A percentile compares a stretch with the other conserved stretches of the same genome.
Conservation (phyloP, 2,113 vertebrate species). For the Cacatua alba region DNA sequence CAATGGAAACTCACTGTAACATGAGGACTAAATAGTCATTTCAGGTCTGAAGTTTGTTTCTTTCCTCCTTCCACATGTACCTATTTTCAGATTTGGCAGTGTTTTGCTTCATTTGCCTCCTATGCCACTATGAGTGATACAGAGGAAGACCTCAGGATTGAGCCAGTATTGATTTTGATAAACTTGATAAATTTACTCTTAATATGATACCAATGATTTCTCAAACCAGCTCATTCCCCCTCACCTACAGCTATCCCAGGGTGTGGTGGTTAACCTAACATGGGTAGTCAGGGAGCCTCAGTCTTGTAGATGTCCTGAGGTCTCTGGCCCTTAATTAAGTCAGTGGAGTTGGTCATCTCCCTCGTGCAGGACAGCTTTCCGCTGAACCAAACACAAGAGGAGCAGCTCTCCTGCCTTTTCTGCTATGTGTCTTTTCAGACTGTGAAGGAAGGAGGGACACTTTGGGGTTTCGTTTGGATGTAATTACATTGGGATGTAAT, state of each 20-base stretch:
- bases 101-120: neutral
- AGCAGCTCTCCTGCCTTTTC: neutral
- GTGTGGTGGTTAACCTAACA: neutral
- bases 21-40: neutral
- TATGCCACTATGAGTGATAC: neutral
- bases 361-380: fast-evolving
- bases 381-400: neutral
- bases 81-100: neutral
- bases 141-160: neutral
- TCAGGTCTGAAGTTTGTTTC: neutral
- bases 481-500: neutral
- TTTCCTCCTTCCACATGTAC: neutral
- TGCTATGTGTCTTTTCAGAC: neutral
- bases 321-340: neutral
- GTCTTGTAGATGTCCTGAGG: neutral
- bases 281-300: neutral
- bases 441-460: neutral
- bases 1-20: neutral
- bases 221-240: neutral
- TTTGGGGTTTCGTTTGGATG: neutral
- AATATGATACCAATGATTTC: neutral
- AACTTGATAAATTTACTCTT: neutral
- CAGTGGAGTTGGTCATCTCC: neutral
- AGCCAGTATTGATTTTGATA: neutral
- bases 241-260: neutral